phyloP scores from a whole-genome alignment of 2,113 vertebrate genomes.

The Vidua chalybeata region DNA sequence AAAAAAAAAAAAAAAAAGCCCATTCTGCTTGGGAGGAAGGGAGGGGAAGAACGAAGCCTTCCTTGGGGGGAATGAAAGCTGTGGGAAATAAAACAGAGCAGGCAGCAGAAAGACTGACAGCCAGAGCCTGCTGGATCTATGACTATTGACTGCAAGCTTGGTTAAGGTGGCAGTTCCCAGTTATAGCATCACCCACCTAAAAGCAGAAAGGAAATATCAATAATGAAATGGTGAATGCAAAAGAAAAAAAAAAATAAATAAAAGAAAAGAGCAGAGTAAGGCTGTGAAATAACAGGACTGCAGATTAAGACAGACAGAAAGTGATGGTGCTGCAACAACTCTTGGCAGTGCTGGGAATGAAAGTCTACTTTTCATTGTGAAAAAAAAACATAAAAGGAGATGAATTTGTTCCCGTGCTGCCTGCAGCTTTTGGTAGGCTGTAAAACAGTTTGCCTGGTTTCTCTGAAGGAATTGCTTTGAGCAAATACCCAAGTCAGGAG shows the following conservation, averaged over 20 bases:
- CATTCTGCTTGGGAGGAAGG: neutral
- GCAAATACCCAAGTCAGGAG: neutral
- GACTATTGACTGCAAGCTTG: neutral
- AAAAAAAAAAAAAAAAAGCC: neutral
- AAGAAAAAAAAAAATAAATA: neutral
- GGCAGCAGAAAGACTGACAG: neutral
- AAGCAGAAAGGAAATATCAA: constrained; percentile 16
- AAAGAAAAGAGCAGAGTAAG: neutral
- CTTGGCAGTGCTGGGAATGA: neutral
- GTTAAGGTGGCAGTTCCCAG: neutral
- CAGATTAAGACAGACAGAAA: constrained; percentile 18
- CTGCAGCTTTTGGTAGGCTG: neutral
- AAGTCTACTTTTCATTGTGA: constrained; percentile 16
- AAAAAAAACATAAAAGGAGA: constrained; percentile 34
- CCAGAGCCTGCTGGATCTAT: constrained; percentile 30
- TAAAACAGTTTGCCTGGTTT: neutral
- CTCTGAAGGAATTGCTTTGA: neutral
- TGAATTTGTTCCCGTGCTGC: neutral
- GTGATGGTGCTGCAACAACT: constrained; percentile 10
- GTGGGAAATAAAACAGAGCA: neutral
- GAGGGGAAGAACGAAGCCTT: neutral
- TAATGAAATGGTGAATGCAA: neutral
- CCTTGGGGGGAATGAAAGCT: neutral
- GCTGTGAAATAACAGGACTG: neutral
- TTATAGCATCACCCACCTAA: neutral